Evolutionary conservation across 1,140 invertebrate genomes (phyloP), one percentile per base, ranked within the genome.

Genomic region (Drosophila miranda): DNA sequence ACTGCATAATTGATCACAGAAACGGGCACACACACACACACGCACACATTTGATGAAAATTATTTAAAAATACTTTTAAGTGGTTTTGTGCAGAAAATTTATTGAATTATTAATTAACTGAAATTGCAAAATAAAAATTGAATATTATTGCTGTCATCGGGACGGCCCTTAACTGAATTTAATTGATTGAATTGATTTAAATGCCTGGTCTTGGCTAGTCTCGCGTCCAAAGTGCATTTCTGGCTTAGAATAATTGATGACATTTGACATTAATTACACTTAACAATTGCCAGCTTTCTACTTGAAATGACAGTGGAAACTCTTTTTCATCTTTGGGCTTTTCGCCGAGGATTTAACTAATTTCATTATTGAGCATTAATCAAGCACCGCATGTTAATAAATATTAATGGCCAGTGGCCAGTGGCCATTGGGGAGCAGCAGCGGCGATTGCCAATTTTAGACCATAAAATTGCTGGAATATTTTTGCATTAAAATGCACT

Each of bases 21-120:
- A 14, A 28, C 67, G 57, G 28, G 19, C 46, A 42, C 38, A 26
- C 28, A 45, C 41, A 23, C n/a, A 28, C 41, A 51, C 51, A 41
- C 67, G 51, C 51, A 41, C 55, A 58, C 21, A 73, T 73, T 13
- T 75, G 60, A 50, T 61, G 68, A 84, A 76, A 84, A 86, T 81
- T 77, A 72, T 77, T 72, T 38, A 11, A 44, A 54, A 77, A 76
- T 74, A 77, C 70, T 67, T 77, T 79, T 51, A 81, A 86, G 77
- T 81, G 80, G 68, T 64, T 38, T 63, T 67, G 46, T 79, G 56
- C 59, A 57, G 53, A 60, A 60, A 61, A 68, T 84, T 86, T 81
- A 84, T 84, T 84, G 80, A 80, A 84, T 84, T 86, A 84, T 81
- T 84, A 86, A 84, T 84, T 86, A 86, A 84, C 81, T 86, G 66